Base-by-base conservation (phyloP, 2,888 invertebrate genomes). In the Polyommatus icarus region DNA sequence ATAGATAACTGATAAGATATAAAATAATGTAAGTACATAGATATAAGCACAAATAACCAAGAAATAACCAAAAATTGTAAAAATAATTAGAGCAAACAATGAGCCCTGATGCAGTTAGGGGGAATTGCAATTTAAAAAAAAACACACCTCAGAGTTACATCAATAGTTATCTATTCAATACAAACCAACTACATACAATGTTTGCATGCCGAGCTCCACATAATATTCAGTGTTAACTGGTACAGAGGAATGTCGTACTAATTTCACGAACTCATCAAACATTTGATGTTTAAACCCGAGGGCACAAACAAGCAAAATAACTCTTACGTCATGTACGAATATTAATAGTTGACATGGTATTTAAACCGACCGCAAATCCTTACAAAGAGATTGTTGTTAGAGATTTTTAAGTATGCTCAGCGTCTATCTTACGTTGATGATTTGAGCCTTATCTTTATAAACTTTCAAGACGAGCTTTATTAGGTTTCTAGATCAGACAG, bases 281-380 rank as follows among this genome's bases (percentile, higher is more conserved):
- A 20, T 61, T 61, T 8, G 61, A 20, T 61, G 61, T 10, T 61
- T 61, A 24, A 61, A 3, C 61, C 61, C 59, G 59, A 8, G 20
- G 59, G 3, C 59, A 59, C 20, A 20, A 20, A 59, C 59, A 59
- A 3, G 3, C n/a, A 59, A 67, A 67, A 67, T 24, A 46, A 72
- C 18, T 40, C n/a, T 73, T 24, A 73, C 46, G 15, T 73, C 73
- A 46, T 73, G 5, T 46, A 72, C 1, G 46, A 46, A n/a, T 18
- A 18, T 73, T 73, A 46, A 12, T 40, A 73, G 73, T 29, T n/a
- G 73, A 73, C 46, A 46, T 73, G 73, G 46, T 24, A 73, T 46
- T 73, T 73, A 46, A 40, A 40, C 73, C 10, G 20, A 73, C 12
- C 20, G 46, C 46, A 46, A 73, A 71, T 32, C 32, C 71, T 18